Conservation (phyloP, 2,797 vertebrate genomes). For the Diplodus puntazzo region DNA sequence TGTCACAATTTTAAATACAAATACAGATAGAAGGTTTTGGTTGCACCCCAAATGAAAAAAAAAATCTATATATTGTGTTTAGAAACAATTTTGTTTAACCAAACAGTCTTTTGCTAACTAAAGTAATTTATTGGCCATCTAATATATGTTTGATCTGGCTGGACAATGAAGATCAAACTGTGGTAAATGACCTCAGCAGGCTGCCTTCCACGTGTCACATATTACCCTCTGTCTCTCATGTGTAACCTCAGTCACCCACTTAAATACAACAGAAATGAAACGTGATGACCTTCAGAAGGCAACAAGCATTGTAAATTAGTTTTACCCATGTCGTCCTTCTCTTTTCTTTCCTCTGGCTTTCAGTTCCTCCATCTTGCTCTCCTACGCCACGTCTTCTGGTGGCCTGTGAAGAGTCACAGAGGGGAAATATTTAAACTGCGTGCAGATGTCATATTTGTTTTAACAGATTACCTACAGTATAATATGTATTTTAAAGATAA, state of each 20-base stretch:
- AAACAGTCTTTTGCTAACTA: background rate
- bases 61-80: background rate
- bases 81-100: background rate
- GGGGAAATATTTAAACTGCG: background rate
- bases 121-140: too few relatives aligned
- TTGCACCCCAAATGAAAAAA: background rate
- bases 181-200: conserved; percentile 1
- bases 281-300: background rate
- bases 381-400: background rate
- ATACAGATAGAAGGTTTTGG: background rate
- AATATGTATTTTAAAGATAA: conserved; percentile 3
- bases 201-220: conserved; percentile 10
- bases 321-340: conserved; percentile 81
- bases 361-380: conserved; percentile 78
- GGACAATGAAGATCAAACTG: conserved; percentile 28
- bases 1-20: too few relatives aligned
- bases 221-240: conserved; percentile 11
- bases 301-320: background rate
- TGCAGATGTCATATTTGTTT: background rate
- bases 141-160: conserved; percentile 12
- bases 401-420: background rate
- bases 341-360: conserved; percentile 75
- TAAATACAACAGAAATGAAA: conserved; percentile 17
- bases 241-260: background rate
- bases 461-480: background rate